Base-by-base conservation (phyloP, 2,888 invertebrate species). In the Erannis defoliaria region DNA sequence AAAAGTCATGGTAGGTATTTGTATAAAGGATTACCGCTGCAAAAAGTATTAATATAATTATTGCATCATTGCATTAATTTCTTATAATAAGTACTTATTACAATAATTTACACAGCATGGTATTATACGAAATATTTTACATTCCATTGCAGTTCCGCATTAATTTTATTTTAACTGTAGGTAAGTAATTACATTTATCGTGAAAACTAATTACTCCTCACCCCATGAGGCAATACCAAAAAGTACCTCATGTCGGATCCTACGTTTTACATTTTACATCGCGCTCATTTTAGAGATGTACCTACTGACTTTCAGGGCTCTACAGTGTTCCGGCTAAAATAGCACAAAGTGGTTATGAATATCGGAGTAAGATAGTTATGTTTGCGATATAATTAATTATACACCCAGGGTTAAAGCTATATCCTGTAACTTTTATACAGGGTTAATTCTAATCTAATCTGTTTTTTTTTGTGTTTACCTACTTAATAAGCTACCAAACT, bases 121-220 rank as follows among this genome's bases (percentile, higher is more conserved):
- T 16, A 37, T 16, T 46, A 19, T 29, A 23, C 26, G 37, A n/a
- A 43, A 56, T 53, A 42, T 53, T 62, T 49, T 19, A 31, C 48
- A 46, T 35, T 10, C 26, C 18, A 53, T 56, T 62, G 23, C 23
- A 19, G 46, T 26, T 42, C 16, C 23, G 31, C 55, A 62, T n/a
- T n/a, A n/a, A n/a, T 57, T 46, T 42, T 42, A 62, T 57, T 62
- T 57, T 49, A 54, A 57, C 48, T 54, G 62, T 53, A n/a, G n/a
- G n/a, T n/a, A n/a, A n/a, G n/a, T n/a, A 56, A 62, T 62, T 51
- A 62, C 56, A 62, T 62, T 42, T 43, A 42, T 56, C 48, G 37
- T 69, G 68, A 71, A 74, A 76, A 75, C 74, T 74, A 78, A 81
- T 81, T 79, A 78, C 70, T 71, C 64, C 67, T 70, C 67, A 43